phyloP scores from a whole-genome alignment of 2,888 invertebrate genomes.

The Hymenopus coronatus region DNA sequence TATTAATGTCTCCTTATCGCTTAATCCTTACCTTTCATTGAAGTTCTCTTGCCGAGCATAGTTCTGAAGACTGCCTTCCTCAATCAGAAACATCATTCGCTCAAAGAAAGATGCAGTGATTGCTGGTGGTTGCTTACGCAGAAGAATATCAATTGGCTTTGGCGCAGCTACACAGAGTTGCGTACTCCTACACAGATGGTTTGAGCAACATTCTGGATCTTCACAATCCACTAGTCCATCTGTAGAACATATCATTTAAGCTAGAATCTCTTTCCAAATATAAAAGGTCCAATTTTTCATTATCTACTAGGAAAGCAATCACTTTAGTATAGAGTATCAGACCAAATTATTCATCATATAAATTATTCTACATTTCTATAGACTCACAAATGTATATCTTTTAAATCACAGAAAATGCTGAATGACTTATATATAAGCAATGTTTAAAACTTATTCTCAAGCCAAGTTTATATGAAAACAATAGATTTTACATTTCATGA shows the following conservation, averaged over 20 bases:
- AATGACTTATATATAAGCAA: too few species aligned
- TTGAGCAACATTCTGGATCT: slow-evolving; percentile 96
- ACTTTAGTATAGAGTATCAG: too few species aligned
- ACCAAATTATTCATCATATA: too few species aligned
- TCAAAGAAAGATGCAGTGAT: slow-evolving; percentile 98
- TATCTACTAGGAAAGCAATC: too few species aligned
- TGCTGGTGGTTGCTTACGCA: slow-evolving; percentile 93
- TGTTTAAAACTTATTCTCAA: too few species aligned
- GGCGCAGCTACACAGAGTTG: slow-evolving; percentile 92
- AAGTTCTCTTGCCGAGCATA: slow-evolving; percentile 94
- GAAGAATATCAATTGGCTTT: slow-evolving; percentile 91
- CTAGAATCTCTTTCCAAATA: background rate
- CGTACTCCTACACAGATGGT: slow-evolving; percentile 76
- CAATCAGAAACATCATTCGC: slow-evolving; percentile 96
- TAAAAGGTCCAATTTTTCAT: too few species aligned
- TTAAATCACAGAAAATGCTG: too few species aligned
- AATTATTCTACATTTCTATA: too few species aligned
- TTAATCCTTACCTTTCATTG: slow-evolving; percentile 85
- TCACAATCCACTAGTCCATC: slow-evolving; percentile 97
- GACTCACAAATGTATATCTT: too few species aligned
- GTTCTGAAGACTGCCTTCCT: slow-evolving; percentile 96
- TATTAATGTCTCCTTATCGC: background rate
- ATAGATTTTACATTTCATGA: too few species aligned
- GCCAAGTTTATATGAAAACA: too few species aligned
- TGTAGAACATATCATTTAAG: slow-evolving; percentile 44